phyloP scores from a whole-genome alignment of 2,888 invertebrate genomes.

The Leptura quadrifasciata region DNA sequence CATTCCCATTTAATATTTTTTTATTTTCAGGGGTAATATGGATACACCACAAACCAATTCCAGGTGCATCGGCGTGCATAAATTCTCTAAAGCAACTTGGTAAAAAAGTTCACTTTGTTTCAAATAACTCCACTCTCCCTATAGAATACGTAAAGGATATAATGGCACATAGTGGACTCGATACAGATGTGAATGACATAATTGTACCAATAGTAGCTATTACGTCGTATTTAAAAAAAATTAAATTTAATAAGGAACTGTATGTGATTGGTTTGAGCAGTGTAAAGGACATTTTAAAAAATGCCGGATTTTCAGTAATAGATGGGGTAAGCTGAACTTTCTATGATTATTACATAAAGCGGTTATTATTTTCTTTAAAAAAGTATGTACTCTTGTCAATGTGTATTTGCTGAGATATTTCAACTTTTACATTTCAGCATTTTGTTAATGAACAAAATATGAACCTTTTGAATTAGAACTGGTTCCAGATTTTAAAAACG shows the following conservation, averaged over 20 bases:
- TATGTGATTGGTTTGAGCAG: conserved; percentile 73
- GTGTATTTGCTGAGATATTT: no score
- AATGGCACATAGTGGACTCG: conserved; percentile 52
- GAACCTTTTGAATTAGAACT: no score
- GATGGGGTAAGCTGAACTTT: conserved; percentile 68
- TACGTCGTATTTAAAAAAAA: conserved; percentile 75
- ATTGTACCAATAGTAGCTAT: conserved; percentile 76
- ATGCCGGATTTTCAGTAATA: conserved; percentile 73
- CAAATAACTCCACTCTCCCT: conserved; percentile 61
- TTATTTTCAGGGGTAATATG: conserved; percentile 77
- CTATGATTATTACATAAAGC: not conserved
- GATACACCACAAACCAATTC: conserved; percentile 67
- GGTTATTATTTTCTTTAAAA: no score
- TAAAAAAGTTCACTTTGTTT: conserved; percentile 71
- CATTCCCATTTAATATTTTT: no score
- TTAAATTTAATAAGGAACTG: conserved; percentile 75
- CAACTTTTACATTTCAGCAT: no score
- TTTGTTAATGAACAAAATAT: no score
- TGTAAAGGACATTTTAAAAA: conserved; percentile 70
- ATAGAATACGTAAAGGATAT: conserved; percentile 67
- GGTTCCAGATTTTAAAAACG: no score
- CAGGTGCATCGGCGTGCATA: conserved; percentile 74
- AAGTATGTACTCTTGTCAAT: no score
- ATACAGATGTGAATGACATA: conserved; percentile 70
- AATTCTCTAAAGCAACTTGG: conserved; percentile 73